These are phyloP conservation scores for Chiloscyllium plagiosum DNA, from an alignment of 2,113 vertebrate species.

Conservation along the genomic window DNA sequence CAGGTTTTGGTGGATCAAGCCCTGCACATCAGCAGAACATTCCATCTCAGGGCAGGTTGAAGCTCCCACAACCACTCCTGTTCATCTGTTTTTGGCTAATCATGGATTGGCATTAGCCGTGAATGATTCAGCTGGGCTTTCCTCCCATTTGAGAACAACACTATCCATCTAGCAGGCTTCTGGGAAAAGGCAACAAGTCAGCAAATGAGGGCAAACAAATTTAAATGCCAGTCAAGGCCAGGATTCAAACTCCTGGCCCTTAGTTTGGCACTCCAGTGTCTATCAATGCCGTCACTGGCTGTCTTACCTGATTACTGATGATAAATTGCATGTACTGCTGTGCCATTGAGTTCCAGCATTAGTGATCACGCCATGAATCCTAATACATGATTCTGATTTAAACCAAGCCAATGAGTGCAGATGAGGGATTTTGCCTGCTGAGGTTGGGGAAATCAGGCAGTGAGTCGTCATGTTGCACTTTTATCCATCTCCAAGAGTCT, in stretches of 20 bases:
- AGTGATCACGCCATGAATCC: not conserved
- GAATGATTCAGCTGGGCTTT: not conserved
- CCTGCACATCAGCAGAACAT: not conserved
- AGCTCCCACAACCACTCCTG: not conserved
- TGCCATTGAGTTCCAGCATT: not conserved
- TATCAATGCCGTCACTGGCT: not conserved
- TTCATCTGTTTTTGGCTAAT: not conserved
- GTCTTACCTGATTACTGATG: not conserved
- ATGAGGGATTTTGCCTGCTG: not conserved
- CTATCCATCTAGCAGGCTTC: not conserved
- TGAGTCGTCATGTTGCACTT: not conserved
- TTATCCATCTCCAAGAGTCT: not conserved
- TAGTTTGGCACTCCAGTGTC: not conserved
- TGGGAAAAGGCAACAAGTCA: not conserved
- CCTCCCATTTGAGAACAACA: not conserved
- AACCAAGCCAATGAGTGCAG: not conserved
- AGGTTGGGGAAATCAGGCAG: not conserved
- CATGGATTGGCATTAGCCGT: not conserved
- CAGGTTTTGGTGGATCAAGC: not conserved
- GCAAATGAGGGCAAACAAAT: not conserved
- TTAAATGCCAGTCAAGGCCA: not conserved
- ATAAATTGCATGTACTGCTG: not conserved
- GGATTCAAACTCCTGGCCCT: not conserved
- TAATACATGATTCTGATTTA: not conserved
- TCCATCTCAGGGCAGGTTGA: not conserved